phyloP scores from a whole-genome alignment of 2,888 invertebrate species.

The Meloe dianella region DNA sequence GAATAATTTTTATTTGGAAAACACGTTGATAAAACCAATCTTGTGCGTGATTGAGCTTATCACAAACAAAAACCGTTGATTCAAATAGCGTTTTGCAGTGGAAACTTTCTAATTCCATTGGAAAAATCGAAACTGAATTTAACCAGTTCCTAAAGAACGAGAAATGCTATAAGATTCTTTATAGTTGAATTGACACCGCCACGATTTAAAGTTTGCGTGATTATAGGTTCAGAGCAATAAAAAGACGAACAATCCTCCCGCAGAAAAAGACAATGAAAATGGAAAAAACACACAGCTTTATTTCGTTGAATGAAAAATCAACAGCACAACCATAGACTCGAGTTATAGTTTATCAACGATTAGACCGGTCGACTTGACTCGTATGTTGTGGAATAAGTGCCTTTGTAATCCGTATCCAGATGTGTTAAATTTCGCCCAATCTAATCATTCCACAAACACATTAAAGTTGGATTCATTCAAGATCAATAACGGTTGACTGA shows the following conservation, averaged over 20 bases:
- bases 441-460: too few species aligned
- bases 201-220: not conserved
- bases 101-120: not conserved
- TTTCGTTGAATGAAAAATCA: too few species aligned
- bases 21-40: not conserved
- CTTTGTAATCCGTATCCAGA: too few species aligned
- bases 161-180: not conserved
- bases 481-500: slow-evolving; percentile 2
- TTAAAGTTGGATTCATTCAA: not conserved
- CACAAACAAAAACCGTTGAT: not conserved
- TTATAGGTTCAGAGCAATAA: too few species aligned
- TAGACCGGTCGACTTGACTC: too few species aligned
- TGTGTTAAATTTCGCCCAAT: too few species aligned
- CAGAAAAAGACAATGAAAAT: not conserved
- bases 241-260: too few species aligned
- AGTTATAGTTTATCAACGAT: too few species aligned
- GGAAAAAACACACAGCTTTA: not conserved
- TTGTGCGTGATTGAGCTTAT: not conserved
- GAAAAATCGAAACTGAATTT: not conserved
- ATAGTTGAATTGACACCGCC: not conserved
- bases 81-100: not conserved
- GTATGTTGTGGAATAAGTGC: too few species aligned
- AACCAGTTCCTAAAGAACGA: not conserved
- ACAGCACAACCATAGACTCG: too few species aligned
- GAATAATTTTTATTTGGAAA: not conserved